Percentiles rank a stretch among this genome's conserved stretches.
Evolutionary conservation across 1,140 invertebrate genomes (phyloP).

Genomic region (Ruditapes philippinarum): DNA sequence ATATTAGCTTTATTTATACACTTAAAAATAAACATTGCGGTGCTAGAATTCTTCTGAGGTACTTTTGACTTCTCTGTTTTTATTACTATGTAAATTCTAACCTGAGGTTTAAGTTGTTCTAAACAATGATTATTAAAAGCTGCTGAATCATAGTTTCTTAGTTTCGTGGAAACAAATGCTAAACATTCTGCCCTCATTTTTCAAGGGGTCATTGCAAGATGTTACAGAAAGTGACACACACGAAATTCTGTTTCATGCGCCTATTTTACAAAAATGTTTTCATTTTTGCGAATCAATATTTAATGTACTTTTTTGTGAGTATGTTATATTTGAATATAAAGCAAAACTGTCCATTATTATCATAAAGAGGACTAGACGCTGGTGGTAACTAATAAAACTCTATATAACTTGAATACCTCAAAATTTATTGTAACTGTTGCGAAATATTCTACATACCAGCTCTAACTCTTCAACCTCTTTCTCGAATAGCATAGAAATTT

Average conservation of each 20-base stretch:
- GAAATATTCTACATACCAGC: background rate
- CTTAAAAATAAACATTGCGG: conserved; percentile 28
- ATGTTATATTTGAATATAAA: conserved; percentile 40
- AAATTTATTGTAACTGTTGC: background rate
- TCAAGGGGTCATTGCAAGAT: conserved; percentile 1
- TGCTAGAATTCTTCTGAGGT: conserved; percentile 20
- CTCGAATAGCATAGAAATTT: conserved; percentile 26
- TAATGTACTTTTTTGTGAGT: background rate
- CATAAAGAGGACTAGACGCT: conserved; percentile 23
- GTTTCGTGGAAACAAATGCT: conserved; percentile 36
- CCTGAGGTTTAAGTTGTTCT: background rate
- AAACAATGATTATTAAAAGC: conserved; percentile 5
- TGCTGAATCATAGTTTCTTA: conserved; percentile 16
- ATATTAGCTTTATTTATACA: too few relatives aligned
- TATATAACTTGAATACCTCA: conserved; percentile 45
- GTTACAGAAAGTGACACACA: conserved; percentile 17
- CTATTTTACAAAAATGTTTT: background rate
- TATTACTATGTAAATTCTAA: conserved; percentile 14
- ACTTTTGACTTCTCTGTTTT: conserved; percentile 1
- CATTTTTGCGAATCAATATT: conserved; percentile 15
- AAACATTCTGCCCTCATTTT: background rate
- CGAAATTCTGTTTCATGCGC: conserved; percentile 23
- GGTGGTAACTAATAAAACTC: conserved; percentile 48
- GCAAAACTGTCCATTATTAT: conserved; percentile 43
- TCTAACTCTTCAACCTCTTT: conserved; percentile 27